Evolutionary conservation across 2,888 invertebrate genomes (phyloP), one percentile per base, ranked within the genome.

Genomic region (Leucophora obtusa): DNA sequence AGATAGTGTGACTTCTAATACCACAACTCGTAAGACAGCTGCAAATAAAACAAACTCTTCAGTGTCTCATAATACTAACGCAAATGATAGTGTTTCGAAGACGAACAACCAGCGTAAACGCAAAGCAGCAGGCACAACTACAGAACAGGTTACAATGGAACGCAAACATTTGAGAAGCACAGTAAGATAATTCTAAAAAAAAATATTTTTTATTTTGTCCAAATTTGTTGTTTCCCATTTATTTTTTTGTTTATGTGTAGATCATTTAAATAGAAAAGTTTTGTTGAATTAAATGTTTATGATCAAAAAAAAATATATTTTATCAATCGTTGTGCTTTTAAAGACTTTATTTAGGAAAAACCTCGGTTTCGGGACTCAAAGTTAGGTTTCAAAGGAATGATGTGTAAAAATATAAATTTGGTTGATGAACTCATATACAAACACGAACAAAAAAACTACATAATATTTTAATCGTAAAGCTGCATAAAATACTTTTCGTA

Each of bases 141-240:
- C 2, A 50, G 47, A 43, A 21, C 62, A 28, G 14, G 24, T 4
- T 9, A 70, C 54, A 18, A 18, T 24, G 0, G 79, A 78, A 59
- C 9, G 53, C 9, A 84, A 82, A 75, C 69, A 56, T 38, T 69
- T 74, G 56, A 75, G 33, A 56, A 77, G 58, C 68, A 63, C 18
- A 1, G 79, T 82, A 80, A 70, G 66, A 50, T 66, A 70, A 9
- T 47, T 47, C 15, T 47, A n/a, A 47, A 53, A 1, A 38, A 38
- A 11, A 38, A 38, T 38, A 38, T 38, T 38, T 38, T 38, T 14
- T 38, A 6, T 28, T 28, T 3, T 28, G 28, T 6, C 5, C 28
- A 6, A 28, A 28, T 28, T 28, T 28, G 28, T 7, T 28, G 1
- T 28, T 28, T 7, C 28, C 28, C 6, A 6, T 28, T 28, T 28